Conservation (phyloP, 2,888 invertebrate genomes). For the Caenorhabditis sp. region DNA sequence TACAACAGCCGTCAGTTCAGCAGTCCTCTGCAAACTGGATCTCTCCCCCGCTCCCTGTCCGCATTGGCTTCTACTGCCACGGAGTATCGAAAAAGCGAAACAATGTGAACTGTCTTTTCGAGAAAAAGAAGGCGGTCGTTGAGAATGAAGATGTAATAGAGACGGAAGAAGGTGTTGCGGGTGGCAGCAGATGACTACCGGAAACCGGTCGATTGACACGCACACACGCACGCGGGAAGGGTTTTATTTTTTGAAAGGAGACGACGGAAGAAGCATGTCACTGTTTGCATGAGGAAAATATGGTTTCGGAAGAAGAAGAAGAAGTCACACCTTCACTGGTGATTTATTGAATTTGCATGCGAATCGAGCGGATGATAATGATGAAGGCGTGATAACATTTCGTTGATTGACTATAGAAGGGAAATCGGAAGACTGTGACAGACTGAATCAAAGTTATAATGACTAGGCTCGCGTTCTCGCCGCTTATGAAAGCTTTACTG, state of each 20-base stretch:
- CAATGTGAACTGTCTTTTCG: constrained; percentile 20
- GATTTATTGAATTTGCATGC: not conserved
- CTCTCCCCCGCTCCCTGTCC: not conserved
- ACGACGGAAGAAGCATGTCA: not conserved
- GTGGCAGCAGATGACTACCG: not conserved
- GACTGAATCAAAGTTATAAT: too few species aligned
- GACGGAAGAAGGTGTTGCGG: constrained; percentile 3
- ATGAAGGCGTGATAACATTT: too few species aligned
- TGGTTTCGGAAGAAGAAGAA: not conserved
- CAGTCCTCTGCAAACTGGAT: constrained; percentile 21
- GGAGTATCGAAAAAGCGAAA: constrained; percentile 6
- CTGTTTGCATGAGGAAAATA: not conserved
- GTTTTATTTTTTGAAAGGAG: not conserved
- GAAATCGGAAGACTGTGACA: too few species aligned
- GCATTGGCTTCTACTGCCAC: constrained; percentile 1
- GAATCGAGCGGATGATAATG: not conserved
- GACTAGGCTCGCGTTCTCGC: too few species aligned
- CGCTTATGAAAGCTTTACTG: too few species aligned
- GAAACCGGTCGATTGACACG: constrained; percentile 40
- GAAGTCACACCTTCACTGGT: constrained; percentile 10
- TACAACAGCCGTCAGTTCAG: constrained; percentile 13
- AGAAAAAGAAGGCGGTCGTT: not conserved
- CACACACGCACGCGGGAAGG: too few species aligned
- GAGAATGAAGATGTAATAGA: constrained; percentile 46
- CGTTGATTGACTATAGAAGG: too few species aligned